Base-by-base conservation (phyloP, 2,113 vertebrate species). In the Prionailurus bengalensis region DNA sequence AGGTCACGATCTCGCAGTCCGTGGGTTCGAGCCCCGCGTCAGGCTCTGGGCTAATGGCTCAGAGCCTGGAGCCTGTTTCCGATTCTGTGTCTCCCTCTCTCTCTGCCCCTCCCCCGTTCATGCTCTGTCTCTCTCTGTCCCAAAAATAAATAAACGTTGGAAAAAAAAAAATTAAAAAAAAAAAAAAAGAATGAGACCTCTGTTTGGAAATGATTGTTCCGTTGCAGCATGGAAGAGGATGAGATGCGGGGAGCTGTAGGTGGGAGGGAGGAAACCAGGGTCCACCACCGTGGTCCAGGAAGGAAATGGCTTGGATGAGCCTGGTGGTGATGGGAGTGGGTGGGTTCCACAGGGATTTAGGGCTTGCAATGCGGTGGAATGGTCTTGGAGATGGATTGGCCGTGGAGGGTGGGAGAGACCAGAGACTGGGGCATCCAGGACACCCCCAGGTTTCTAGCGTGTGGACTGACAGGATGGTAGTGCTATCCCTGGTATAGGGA, bases 391-490 rank as follows among this genome's bases (percentile, higher is more conserved):
- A 15, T 31, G 83, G 42, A 10, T 19, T 42, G 53, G 48, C 61
- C 55, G 0, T 11, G 10, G 85, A 66, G 4, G 42, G 2, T 0
- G 0, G 45, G 21, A 16, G n/a, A 25, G 2, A 65, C 1, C 5
- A 16, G n/a, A 25, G 2, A 65, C 1, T 3, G 33, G 13, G 15
- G 48, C 58, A 6, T 63, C 21, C 3, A 36, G n/a, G 82, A 83
- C 12, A 25, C 9, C 0, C 55, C 1, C 0, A 1, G 11, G 39
- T 25, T 81, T 74, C 78, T 29, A 13, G 33, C 0, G 15, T 27
- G 4, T 55, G 39, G 65, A 36, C 70, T 13, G 76, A 55, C 1
- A 29, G 42, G 42, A 31, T 23, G 16, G 80, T n/a, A 48, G 17
- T 21, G 73, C 71, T 31, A 11, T 25, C 78, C 21, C 61, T 63